Conservation (phyloP, 2,113 vertebrate genomes). For the Neotragus moschatus region DNA sequence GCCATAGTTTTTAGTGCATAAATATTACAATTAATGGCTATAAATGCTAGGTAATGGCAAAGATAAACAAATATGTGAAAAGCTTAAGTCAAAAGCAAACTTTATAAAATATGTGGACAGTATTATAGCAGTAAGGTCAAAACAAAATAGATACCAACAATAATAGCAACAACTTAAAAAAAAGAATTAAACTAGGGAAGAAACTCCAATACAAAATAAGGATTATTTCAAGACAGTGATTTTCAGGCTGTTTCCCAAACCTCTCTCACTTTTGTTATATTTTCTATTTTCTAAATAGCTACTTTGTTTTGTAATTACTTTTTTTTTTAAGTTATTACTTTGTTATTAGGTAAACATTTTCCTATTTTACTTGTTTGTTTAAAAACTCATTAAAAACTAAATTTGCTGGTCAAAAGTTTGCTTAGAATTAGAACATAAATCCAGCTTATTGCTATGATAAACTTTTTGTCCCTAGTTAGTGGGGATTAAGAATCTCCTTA, state of each 20-base stretch:
- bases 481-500: not conserved
- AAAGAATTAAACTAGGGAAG: not conserved
- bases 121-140: not conserved
- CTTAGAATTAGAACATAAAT: not conserved
- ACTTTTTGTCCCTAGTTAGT: not conserved
- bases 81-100: not conserved
- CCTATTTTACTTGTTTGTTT: not conserved
- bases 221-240: not conserved
- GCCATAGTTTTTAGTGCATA: not conserved
- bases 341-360: not conserved
- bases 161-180: not conserved
- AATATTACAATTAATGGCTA: not conserved
- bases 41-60: not conserved
- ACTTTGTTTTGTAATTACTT: not conserved
- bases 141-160: not conserved
- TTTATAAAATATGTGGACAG: not conserved
- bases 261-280: not conserved
- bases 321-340: not conserved
- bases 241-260: not conserved
- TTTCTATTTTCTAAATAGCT: not conserved
- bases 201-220: not conserved
- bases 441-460: not conserved
- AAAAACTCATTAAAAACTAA: not conserved
- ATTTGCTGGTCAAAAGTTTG: not conserved
- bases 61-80: not conserved